Evolutionary conservation across 1,140 invertebrate species (phyloP).

Genomic region (Apis dorsata): DNA sequence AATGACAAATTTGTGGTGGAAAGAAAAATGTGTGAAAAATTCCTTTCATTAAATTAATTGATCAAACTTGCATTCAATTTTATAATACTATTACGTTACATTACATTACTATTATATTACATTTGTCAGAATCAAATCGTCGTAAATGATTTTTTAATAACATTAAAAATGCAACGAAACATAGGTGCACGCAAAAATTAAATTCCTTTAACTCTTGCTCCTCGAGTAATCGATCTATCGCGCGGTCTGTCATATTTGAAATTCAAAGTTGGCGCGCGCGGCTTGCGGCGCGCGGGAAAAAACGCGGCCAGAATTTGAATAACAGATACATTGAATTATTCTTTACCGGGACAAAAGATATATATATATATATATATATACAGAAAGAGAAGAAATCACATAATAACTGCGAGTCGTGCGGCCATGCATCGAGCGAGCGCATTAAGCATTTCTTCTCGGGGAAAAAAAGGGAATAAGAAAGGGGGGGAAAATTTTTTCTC

Average conservation of each 20-base stretch:
- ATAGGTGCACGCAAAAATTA: neutral
- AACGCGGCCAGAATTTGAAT: conserved; percentile 25
- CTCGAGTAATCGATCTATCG: conserved; percentile 27
- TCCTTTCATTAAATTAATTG: too few relatives aligned
- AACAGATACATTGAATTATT: conserved; percentile 22
- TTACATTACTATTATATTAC: too few relatives aligned
- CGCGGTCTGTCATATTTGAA: conserved; percentile 5
- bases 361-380: too few relatives aligned
- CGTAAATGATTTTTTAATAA: too few relatives aligned
- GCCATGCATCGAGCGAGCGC: neutral
- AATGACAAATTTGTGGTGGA: too few relatives aligned
- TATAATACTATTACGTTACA: too few relatives aligned
- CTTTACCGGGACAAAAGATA: neutral
- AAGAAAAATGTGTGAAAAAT: too few relatives aligned
- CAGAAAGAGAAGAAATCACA: neutral
- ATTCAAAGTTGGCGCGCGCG: conserved; percentile 20
- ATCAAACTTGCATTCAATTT: too few relatives aligned
- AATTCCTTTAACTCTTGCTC: neutral
- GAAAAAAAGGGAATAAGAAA: neutral
- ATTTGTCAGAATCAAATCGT: too few relatives aligned
- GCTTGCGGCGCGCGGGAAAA: neutral
- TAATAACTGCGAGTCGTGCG: neutral
- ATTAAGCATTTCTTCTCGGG: neutral
- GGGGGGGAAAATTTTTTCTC: neutral
- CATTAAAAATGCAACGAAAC: too few relatives aligned